These are phyloP conservation scores for Trachythela sp. DNA, from an alignment of 64 coral and sea anemone species.

Conservation along the genomic window DNA sequence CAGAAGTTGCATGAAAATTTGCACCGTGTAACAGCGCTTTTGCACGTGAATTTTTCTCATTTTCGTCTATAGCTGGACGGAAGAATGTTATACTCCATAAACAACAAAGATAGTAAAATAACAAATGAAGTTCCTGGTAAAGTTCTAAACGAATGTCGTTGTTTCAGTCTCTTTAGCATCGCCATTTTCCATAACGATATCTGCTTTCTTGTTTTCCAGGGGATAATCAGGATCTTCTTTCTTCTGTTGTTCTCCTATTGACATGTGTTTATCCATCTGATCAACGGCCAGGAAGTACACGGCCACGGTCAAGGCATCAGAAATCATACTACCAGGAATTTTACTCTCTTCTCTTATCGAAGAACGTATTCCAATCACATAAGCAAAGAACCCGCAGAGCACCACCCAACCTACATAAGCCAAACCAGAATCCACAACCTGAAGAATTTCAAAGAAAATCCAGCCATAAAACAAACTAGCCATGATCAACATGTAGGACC, in stretches of 20 bases:
- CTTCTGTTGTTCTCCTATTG: not conserved
- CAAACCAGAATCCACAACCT: constrained; percentile 27
- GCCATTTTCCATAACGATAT: not conserved
- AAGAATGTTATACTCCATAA: not conserved
- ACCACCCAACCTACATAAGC: constrained; percentile 48
- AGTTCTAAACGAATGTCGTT: not conserved
- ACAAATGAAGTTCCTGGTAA: not conserved
- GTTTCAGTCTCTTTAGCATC: not conserved
- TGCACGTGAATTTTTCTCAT: no score
- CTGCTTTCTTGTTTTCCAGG: not conserved
- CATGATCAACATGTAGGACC: not conserved
- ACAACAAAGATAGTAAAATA: not conserved
- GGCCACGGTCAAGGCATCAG: not conserved
- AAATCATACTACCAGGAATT: not conserved
- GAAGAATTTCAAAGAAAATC: constrained; percentile 31
- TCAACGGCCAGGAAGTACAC: not conserved
- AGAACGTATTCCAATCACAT: not conserved
- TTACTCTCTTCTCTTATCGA: not conserved
- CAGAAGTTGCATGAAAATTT: no score
- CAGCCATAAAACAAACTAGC: constrained; percentile 36
- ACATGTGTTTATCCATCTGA: constrained; percentile 19
- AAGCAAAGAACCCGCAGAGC: not conserved
- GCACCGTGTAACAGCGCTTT: no score
- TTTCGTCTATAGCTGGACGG: no score
- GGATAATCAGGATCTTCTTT: not conserved